A percentile compares a stretch with the other conserved stretches of the same genome.
These are phyloP conservation scores for Linnaemya vulpina DNA, from an alignment of 2,888 invertebrate genomes.

Conservation along the genomic window DNA sequence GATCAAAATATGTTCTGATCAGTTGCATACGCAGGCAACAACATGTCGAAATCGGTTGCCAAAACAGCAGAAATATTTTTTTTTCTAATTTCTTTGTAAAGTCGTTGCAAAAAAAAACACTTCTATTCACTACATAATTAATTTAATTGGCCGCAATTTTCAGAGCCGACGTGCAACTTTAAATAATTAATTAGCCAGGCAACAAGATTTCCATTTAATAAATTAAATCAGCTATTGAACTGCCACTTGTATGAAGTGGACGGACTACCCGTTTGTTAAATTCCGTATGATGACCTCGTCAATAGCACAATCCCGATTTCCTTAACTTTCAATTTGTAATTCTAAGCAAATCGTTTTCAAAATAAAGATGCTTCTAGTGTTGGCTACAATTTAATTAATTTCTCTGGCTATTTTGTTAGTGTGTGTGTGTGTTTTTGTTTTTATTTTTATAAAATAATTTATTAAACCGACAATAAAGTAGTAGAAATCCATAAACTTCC, in stretches of 20 bases:
- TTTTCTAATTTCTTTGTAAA: not conserved
- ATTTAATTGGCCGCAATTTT: slow-evolving; percentile 46
- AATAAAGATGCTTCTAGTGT: slow-evolving; percentile 52
- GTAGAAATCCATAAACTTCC: slow-evolving; percentile 48
- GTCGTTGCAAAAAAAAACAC: not conserved
- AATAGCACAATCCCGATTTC: slow-evolving; percentile 51
- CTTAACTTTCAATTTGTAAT: slow-evolving; percentile 56
- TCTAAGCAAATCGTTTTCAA: slow-evolving; percentile 25
- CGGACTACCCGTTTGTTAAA: slow-evolving; percentile 16
- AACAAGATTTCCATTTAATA: slow-evolving; percentile 43
- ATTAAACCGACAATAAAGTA: slow-evolving; percentile 44
- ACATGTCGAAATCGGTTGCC: not conserved
- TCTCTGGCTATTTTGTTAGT: slow-evolving; percentile 23
- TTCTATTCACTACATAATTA: slow-evolving; percentile 23
- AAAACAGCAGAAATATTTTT: too few relatives aligned
- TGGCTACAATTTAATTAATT: slow-evolving; percentile 67
- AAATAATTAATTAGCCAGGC: slow-evolving; percentile 49
- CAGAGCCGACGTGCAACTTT: slow-evolving; percentile 13
- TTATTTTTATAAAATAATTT: slow-evolving; percentile 10
- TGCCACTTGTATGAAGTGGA: slow-evolving; percentile 43
- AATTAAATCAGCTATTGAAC: slow-evolving; percentile 63
- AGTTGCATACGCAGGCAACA: too few relatives aligned
- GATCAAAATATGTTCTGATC: too few relatives aligned
- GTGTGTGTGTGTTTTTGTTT: not conserved
- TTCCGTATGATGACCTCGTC: slow-evolving; percentile 58